phyloP scores from a whole-genome alignment of 1,140 invertebrate species.

The Penaeus indicus region DNA sequence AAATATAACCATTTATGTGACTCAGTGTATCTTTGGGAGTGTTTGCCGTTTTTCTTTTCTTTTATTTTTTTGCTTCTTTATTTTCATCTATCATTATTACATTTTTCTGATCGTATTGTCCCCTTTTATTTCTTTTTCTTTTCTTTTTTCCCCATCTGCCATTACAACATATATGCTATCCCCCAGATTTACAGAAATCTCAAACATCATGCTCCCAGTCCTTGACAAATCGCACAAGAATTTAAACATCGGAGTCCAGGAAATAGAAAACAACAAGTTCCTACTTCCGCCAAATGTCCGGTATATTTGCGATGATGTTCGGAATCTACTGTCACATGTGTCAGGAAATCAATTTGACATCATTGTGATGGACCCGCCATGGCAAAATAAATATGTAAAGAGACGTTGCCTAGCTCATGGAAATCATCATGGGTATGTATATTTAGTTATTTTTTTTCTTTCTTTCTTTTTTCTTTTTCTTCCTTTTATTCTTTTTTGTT shows the following conservation, averaged over 20 bases:
- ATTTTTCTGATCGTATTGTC: not conserved
- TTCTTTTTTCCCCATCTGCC: not conserved
- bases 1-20: too few species aligned
- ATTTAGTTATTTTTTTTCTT: conserved; percentile 41
- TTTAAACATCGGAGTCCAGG: conserved; percentile 54
- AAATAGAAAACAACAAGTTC: conserved; percentile 69
- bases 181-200: conserved; percentile 39
- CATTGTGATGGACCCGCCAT: conserved; percentile 91
- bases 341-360: conserved; percentile 78
- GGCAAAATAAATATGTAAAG: conserved; percentile 93
- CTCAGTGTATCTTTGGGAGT: too few species aligned
- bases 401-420: conserved; percentile 78
- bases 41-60: too few species aligned
- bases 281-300: conserved; percentile 70
- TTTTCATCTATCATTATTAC: too few species aligned
- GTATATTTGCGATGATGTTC: conserved; percentile 73
- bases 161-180: not conserved
- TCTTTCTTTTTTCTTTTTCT: conserved; percentile 54
- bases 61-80: too few species aligned
- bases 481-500: not conserved
- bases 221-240: conserved; percentile 3
- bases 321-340: conserved; percentile 68
- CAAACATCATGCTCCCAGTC: conserved; percentile 13
- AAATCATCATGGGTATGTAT: conserved; percentile 72
- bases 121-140: not conserved